These are phyloP conservation scores for Drosophila pectinifera DNA, from an alignment of 1,140 invertebrate species.

Conservation along the genomic window DNA sequence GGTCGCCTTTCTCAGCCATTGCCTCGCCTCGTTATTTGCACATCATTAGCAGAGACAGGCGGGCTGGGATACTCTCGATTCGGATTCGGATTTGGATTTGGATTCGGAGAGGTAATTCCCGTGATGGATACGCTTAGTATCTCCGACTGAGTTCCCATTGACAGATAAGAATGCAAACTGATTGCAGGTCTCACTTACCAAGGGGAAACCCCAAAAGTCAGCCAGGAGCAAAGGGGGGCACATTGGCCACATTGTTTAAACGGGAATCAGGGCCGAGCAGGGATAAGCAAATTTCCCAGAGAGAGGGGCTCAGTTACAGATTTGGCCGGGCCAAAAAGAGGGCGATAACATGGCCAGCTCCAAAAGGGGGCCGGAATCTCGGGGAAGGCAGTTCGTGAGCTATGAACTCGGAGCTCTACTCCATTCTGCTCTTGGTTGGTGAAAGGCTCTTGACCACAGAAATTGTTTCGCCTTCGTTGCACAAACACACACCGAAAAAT, in stretches of 20 bases:
- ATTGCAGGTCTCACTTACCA: constrained; percentile 26
- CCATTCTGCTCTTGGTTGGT: constrained; percentile 38
- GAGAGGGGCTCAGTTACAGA: constrained; percentile 25
- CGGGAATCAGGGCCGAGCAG: neutral
- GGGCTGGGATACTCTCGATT: constrained; percentile 1
- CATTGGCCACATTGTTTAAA: constrained; percentile 15
- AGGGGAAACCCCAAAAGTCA: constrained; percentile 48
- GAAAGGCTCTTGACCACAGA: constrained; percentile 60
- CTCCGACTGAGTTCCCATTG: constrained; percentile 16
- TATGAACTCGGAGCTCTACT: constrained; percentile 36
- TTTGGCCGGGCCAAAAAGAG: constrained; percentile 29
- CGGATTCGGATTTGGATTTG: too few relatives aligned
- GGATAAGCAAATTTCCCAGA: constrained; percentile 13
- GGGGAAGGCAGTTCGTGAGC: constrained; percentile 46
- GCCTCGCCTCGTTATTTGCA: constrained; percentile 54
- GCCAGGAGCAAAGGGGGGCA: neutral
- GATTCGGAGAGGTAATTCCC: constrained; percentile 18
- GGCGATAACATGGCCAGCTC: constrained; percentile 30
- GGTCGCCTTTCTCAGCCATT: constrained; percentile 9
- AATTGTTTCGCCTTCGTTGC: constrained; percentile 47
- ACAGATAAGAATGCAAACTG: constrained; percentile 40
- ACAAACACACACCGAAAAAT: constrained; percentile 42
- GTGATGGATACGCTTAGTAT: constrained; percentile 20
- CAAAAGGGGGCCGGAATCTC: constrained; percentile 2
- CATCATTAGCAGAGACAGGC: constrained; percentile 61